Base-by-base conservation (phyloP, 2,888 invertebrate genomes). In the Drosophila phalerata region DNA sequence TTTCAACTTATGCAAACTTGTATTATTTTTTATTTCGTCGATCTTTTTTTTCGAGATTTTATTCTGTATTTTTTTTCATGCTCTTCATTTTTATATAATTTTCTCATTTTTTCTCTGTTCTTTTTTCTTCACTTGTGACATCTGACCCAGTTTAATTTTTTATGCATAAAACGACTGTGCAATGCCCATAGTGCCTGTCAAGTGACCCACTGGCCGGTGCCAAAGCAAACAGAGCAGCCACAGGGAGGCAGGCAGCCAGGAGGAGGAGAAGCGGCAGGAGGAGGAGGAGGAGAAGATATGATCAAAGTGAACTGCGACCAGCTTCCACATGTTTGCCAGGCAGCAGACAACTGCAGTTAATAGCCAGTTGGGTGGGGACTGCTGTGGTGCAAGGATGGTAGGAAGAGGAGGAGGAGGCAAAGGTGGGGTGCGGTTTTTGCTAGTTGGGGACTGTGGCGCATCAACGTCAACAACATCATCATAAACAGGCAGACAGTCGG, bases 401-500 rank as follows among this genome's bases (percentile, higher is more conserved):
- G 4, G 19, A 19, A 19, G 30, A 17, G 52, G 55, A n/a, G 58
- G 15, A 17, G 37, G 58, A n/a, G 53, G 42, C 43, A 22, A 25
- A 22, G 15, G 11, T 22, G 60, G 55, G 42, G 19, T 47, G 25
- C 28, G 47, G 57, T 51, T 34, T 43, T 43, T 28, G 55, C 34
- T 47, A 19, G 56, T n/a, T 52, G 63, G 79, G 42, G 65, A 69
- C 80, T 82, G 85, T 56, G 82, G 75, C 77, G 66, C 89, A 85
- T 86, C 89, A 82, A 79, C 86, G 77, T 83, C 88, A 87, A 74
- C 81, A 75, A 61, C 71, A 79, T 69, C 82, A 77, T 81, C 81
- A 73, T 73, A 68, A 65, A 66, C 65, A 43, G 63, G 57, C 58
- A 53, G 57, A 38, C 58, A 43, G 45, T 8, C 8, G 28, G 25